Conservation (phyloP, 2,797 vertebrate species). For the Pitangus sulphuratus region DNA sequence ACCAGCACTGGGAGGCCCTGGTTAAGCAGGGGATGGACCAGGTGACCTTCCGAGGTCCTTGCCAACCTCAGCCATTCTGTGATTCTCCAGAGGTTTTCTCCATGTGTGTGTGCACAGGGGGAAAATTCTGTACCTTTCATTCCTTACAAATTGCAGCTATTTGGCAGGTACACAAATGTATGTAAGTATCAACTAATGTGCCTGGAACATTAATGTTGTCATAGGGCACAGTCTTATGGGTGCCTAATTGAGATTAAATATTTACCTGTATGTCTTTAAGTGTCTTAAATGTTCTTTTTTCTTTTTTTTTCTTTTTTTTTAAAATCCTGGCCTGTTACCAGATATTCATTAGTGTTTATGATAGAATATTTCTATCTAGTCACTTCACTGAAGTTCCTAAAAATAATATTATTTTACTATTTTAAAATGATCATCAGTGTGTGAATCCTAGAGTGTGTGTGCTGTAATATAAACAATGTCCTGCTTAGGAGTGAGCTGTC, state of each 20-base stretch:
- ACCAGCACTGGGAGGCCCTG: not conserved
- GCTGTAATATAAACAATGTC: not conserved
- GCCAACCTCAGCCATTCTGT: rapidly evolving
- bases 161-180: not conserved
- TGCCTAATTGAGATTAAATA: not conserved
- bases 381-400: not conserved
- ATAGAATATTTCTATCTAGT: not conserved
- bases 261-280: not conserved
- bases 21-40: not conserved
- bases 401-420: not conserved
- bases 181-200: not conserved
- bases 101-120: rapidly evolving
- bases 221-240: not conserved
- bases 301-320: not conserved
- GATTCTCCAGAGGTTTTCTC: not conserved
- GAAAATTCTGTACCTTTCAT: not conserved
- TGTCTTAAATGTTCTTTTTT: not conserved
- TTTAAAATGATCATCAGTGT: not conserved
- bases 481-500: not conserved
- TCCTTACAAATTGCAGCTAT: not conserved
- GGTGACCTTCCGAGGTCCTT: not conserved
- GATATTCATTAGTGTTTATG: not conserved
- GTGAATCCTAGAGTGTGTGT: not conserved
- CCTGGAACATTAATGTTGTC: not conserved
- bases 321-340: not conserved